Evolutionary conservation across 2,888 invertebrate species (phyloP).

Genomic region (Euproctis similis): DNA sequence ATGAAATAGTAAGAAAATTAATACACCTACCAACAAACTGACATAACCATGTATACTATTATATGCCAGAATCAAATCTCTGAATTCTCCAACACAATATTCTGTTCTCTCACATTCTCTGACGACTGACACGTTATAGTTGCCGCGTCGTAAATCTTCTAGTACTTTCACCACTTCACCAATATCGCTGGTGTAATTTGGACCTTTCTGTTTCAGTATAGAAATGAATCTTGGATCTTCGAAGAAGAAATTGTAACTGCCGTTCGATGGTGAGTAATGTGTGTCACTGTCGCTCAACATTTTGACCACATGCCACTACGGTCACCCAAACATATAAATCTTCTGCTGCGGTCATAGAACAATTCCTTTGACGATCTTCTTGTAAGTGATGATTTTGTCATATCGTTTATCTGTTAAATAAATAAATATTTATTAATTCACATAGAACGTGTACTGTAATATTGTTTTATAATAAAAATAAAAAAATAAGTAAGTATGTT

Average conservation of each 20-base stretch:
- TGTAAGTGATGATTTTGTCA: conserved; percentile 12
- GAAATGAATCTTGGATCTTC: conserved; percentile 52
- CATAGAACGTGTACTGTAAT: too few relatives aligned
- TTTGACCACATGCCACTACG: conserved; percentile 33
- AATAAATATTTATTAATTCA: too few relatives aligned
- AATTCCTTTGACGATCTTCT: conserved; percentile 6
- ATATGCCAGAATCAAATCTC: conserved; percentile 78
- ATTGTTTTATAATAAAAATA: too few relatives aligned
- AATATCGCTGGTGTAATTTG: conserved; percentile 44
- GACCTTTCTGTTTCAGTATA: conserved; percentile 42
- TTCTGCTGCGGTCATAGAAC: conserved; percentile 3
- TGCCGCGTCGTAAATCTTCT: conserved; percentile 46
- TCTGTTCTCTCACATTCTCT: conserved; percentile 57
- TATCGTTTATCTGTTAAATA: conserved; percentile 6
- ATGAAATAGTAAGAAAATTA: not conserved
- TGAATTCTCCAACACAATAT: conserved; percentile 77
- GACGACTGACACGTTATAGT: conserved; percentile 52
- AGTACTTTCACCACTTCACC: conserved; percentile 52
- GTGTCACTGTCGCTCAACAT: conserved; percentile 54
- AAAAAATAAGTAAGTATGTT: too few relatives aligned
- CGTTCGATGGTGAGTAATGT: conserved; percentile 29
- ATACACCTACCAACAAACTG: conserved; percentile 80
- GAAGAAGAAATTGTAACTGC: conserved; percentile 39
- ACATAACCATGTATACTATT: conserved; percentile 87
- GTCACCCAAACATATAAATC: conserved; percentile 36